Percentiles rank a stretch among this genome's conserved stretches.
Evolutionary conservation across 2,797 vertebrate genomes (phyloP).

Genomic region (Pachyuromys duprasi): DNA sequence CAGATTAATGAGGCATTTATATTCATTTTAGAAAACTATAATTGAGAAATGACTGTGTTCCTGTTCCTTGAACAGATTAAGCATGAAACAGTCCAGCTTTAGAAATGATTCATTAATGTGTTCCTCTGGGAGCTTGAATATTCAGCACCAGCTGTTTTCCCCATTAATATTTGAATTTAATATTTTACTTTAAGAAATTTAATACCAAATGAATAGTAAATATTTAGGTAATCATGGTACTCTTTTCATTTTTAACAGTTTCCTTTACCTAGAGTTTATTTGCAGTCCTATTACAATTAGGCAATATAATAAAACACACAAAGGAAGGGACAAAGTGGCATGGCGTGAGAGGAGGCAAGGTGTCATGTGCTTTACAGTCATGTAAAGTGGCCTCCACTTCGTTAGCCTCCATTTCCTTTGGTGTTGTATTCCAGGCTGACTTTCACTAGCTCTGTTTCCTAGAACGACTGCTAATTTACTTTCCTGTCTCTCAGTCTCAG

Average conservation of each 20-base stretch:
- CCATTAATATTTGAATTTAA: slow-evolving; percentile 72
- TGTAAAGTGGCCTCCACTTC: background rate
- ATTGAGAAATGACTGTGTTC: slow-evolving; percentile 77
- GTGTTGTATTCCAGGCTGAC: background rate
- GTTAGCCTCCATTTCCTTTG: background rate
- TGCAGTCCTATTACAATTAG: background rate
- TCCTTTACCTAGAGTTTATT: slow-evolving; percentile 41
- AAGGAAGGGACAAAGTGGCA: background rate
- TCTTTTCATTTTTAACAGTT: slow-evolving; percentile 64
- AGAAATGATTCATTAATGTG: slow-evolving; percentile 75
- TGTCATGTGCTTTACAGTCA: background rate
- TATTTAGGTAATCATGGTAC: slow-evolving; percentile 67
- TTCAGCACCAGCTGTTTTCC: slow-evolving; percentile 78
- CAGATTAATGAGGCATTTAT: slow-evolving; percentile 70
- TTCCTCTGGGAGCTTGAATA: slow-evolving; percentile 74
- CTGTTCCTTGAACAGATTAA: slow-evolving; percentile 71
- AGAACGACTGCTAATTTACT: background rate
- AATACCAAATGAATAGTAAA: slow-evolving; percentile 72
- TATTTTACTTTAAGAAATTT: slow-evolving; percentile 68
- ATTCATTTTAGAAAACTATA: slow-evolving; percentile 72
- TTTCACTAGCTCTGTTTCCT: background rate
- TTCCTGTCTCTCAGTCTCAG: background rate
- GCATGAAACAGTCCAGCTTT: slow-evolving; percentile 61
- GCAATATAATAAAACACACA: background rate
- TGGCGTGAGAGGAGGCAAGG: background rate